Conservation (phyloP, 2,113 vertebrate genomes). For the Acanthisitta chloris region DNA sequence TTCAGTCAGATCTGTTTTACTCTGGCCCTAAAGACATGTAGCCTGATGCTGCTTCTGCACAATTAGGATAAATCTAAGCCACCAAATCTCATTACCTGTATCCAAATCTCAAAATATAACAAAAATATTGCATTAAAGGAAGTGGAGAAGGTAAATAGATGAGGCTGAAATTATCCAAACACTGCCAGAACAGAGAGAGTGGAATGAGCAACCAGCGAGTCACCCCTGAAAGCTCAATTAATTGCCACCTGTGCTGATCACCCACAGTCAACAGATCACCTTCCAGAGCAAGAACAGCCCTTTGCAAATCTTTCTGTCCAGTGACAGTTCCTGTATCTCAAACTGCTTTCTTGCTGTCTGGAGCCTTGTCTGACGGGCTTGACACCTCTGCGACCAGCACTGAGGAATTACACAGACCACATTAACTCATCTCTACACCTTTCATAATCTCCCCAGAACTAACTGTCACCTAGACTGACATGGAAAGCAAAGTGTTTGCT, state of each 20-base stretch:
- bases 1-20: background rate
- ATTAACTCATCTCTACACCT: background rate
- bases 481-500: background rate
- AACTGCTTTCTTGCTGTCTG: background rate
- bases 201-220: background rate
- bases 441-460: background rate
- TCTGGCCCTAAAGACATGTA: background rate
- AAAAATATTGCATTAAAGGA: background rate
- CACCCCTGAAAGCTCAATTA: background rate
- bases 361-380: background rate
- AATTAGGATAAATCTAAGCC: background rate
- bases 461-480: background rate
- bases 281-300: background rate
- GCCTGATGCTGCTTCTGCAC: background rate
- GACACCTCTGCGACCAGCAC: background rate
- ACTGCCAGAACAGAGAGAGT: background rate
- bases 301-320: background rate
- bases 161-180: background rate
- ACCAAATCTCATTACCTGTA: background rate
- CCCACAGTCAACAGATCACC: fast-evolving
- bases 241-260: background rate
- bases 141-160: background rate
- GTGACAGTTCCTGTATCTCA: background rate
- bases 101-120: background rate
- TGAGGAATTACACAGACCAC: background rate